These are phyloP conservation scores for Leucoraja erinaceus DNA, from an alignment of 2,113 vertebrate genomes.

Conservation along the genomic window DNA sequence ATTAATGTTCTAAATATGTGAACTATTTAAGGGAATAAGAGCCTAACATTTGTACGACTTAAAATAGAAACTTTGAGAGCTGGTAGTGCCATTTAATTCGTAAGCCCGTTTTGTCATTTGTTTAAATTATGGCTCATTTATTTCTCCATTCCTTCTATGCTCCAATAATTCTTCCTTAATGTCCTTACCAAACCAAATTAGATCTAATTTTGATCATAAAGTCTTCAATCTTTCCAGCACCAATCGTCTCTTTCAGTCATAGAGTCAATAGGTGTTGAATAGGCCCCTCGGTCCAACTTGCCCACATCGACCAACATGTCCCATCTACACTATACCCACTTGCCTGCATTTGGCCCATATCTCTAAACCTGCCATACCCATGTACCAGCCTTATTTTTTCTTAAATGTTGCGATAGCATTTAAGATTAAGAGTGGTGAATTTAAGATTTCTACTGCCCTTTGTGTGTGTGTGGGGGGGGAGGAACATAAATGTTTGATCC, in stretches of 20 bases:
- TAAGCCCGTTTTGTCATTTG: neutral
- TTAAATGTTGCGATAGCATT: no score
- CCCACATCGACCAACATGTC: no score
- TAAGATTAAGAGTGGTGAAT: neutral
- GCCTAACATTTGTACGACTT: neutral
- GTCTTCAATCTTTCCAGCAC: neutral
- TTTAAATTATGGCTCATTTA: neutral
- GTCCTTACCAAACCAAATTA: neutral
- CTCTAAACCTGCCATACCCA: no score
- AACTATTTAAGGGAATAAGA: neutral
- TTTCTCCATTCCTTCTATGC: neutral
- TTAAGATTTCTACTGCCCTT: neutral
- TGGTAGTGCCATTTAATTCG: no score
- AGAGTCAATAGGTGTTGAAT: no score
- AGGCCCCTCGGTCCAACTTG: no score
- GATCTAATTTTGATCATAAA: neutral
- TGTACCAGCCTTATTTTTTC: no score
- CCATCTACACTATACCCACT: no score
- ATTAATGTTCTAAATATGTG: neutral
- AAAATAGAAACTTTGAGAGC: neutral
- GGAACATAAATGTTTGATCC: neutral
- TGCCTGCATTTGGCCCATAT: no score
- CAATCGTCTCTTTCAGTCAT: no score
- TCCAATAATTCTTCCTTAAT: neutral
- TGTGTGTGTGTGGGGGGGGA: neutral